A percentile compares a stretch with the other conserved stretches of the same genome.
These are phyloP conservation scores for Physocephala rufipes DNA, from an alignment of 2,888 invertebrate genomes.

Conservation along the genomic window DNA sequence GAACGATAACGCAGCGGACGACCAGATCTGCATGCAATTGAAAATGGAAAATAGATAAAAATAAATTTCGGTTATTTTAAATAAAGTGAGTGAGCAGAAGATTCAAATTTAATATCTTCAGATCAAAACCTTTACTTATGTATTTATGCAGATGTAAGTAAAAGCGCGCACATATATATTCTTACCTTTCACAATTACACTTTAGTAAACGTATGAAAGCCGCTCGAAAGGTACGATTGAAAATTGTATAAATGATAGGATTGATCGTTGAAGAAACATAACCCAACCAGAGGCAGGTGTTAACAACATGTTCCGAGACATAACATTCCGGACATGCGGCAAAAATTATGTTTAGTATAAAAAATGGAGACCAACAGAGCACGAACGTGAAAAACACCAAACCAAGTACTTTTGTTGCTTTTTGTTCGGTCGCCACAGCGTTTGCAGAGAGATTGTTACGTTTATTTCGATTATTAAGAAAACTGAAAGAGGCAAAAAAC, in stretches of 20 bases:
- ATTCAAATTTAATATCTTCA: not conserved
- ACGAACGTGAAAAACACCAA: conserved; percentile 93
- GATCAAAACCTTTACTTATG: too few relatives aligned
- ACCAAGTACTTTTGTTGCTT: conserved; percentile 88
- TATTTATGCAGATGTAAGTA: not conserved
- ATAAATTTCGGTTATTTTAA: not conserved
- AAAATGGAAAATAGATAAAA: conserved; percentile 13
- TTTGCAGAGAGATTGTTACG: conserved; percentile 78
- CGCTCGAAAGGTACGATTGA: conserved; percentile 88
- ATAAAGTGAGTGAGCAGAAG: not conserved
- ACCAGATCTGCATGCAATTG: conserved; percentile 70
- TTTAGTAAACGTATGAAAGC: conserved; percentile 81
- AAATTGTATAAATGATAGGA: conserved; percentile 92
- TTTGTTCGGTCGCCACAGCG: conserved; percentile 91
- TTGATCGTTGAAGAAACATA: conserved; percentile 93
- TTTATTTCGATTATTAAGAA: conserved; percentile 76
- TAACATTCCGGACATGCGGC: conserved; percentile 84
- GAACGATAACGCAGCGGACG: conserved; percentile 77
- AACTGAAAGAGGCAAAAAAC: conserved; percentile 66
- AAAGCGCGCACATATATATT: not conserved
- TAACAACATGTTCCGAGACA: conserved; percentile 75
- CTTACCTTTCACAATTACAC: conserved; percentile 80
- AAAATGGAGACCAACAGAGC: conserved; percentile 93
- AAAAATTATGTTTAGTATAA: conserved; percentile 85
- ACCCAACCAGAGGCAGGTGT: conserved; percentile 89